Evolutionary conservation across 1,140 invertebrate genomes (phyloP).

Genomic region (Neodiprion fabricii): DNA sequence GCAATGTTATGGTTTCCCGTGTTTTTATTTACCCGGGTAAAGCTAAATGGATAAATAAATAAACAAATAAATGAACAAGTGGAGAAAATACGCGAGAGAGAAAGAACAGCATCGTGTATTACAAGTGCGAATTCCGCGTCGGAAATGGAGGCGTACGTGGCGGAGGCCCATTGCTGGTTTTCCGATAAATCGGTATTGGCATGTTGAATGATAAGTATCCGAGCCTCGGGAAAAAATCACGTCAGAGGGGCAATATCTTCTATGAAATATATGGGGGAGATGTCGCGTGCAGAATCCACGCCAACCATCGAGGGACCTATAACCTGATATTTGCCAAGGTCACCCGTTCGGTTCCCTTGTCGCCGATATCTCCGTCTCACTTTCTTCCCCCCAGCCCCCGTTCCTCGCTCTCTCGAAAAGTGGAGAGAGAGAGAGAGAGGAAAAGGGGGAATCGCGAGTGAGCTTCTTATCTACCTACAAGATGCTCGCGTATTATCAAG

Average conservation of each 20-base stretch:
- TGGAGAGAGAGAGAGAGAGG: too few species aligned
- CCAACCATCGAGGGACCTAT: neutral
- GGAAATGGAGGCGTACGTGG: neutral
- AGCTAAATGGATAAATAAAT: neutral
- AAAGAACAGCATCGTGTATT: neutral
- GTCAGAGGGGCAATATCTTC: slow-evolving; percentile 1
- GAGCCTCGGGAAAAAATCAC: slow-evolving; percentile 5
- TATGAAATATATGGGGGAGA: slow-evolving; percentile 1
- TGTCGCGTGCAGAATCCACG: neutral
- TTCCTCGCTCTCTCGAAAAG: too few species aligned
- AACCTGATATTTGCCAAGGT: too few species aligned
- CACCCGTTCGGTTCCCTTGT: too few species aligned
- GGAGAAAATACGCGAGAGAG: too few species aligned
- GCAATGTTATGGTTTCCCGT: too few species aligned
- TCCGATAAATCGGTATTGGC: slow-evolving; percentile 4
- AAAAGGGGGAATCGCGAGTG: too few species aligned
- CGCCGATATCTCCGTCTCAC: too few species aligned
- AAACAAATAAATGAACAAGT: neutral
- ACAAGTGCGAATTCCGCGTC: neutral
- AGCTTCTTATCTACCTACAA: too few species aligned
- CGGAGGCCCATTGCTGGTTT: neutral
- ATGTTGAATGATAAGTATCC: slow-evolving; percentile 4
- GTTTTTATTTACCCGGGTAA: too few species aligned
- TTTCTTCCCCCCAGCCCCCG: too few species aligned
- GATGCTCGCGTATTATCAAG: too few species aligned